Evolutionary conservation across 2,888 invertebrate genomes (phyloP), one percentile per base, ranked within the genome.

Genomic region (Molanna angustata): DNA sequence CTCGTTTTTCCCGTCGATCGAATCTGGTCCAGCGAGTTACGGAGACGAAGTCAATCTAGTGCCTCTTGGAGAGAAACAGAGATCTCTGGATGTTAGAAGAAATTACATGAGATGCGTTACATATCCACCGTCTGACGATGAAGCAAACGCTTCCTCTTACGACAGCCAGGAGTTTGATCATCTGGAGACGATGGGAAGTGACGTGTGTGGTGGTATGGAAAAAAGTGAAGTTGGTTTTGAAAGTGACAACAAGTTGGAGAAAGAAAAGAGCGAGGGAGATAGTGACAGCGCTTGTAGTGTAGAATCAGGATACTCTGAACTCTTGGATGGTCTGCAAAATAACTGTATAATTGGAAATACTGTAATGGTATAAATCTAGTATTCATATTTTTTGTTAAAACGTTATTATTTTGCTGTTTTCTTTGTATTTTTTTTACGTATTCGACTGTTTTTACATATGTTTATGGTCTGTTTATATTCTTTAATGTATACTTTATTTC

Each of bases 221-320:
- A 20, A 20, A 2, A 21, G 35, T 2, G 20, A 14, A 4, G 18
- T 39, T 14, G 51, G 73, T 72, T 58, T 61, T 73, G 60, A 73
- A 69, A 9, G 73, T 6, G 75, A 74, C 35, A 73, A 67, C 46
- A 66, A 65, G 2, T 69, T 74, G 4, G 80, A 80, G 61, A 78
- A 74, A 2, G 76, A 78, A 43, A 71, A 64, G 41, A 64, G 64
- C 1, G 84, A 82, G 45, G 69, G 72, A 52, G 86, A 86, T 63
- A 86, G 79, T 60, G 85, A 86, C 64, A 91, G 91, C 64, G 92
- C 87, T 58, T 87, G 90, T 66, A 91, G 91, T 68, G 93, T 94
- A 65, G 94, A 94, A 69, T 92, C 91, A 51, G 94, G 94, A 2
- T 94, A 92, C 70, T 93, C 91, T 20, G 94, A 94, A 67, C 79